These are phyloP conservation scores for Toxotes lorentzi DNA, from an alignment of 2,797 vertebrate species.

Conservation along the genomic window DNA sequence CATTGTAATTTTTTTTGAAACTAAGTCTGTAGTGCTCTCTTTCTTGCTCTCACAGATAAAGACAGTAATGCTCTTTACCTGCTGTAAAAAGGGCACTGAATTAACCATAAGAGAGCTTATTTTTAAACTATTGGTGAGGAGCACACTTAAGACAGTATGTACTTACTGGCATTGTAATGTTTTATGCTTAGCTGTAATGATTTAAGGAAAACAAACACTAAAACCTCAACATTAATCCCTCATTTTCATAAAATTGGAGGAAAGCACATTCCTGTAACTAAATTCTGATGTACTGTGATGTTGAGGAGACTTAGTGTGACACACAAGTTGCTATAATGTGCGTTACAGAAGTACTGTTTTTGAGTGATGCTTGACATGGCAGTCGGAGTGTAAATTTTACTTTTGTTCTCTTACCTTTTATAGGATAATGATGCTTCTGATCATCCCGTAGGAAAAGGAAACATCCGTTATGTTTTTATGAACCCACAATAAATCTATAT, in stretches of 20 bases:
- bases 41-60: neutral
- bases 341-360: slow-evolving; percentile 7
- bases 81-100: neutral
- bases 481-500: slow-evolving; percentile 75
- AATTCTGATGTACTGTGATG: slow-evolving; percentile 1
- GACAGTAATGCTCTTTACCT: neutral
- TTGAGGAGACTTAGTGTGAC: neutral
- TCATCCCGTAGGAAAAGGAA: slow-evolving; percentile 44
- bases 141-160: neutral
- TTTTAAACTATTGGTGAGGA: neutral
- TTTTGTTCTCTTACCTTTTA: slow-evolving; percentile 54
- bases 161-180: neutral
- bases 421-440: slow-evolving; percentile 62
- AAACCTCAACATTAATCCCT: neutral
- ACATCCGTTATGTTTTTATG: slow-evolving; percentile 50
- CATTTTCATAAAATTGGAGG: no score
- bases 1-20: no score
- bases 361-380: neutral
- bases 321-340: neutral
- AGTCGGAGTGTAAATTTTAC: slow-evolving; percentile 31
- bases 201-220: neutral
- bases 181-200: neutral
- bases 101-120: neutral
- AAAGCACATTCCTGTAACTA: neutral
- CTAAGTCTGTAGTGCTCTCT: no score